Evolutionary conservation across 1,140 invertebrate genomes (phyloP).

Genomic region (Polypedilum pembai): DNA sequence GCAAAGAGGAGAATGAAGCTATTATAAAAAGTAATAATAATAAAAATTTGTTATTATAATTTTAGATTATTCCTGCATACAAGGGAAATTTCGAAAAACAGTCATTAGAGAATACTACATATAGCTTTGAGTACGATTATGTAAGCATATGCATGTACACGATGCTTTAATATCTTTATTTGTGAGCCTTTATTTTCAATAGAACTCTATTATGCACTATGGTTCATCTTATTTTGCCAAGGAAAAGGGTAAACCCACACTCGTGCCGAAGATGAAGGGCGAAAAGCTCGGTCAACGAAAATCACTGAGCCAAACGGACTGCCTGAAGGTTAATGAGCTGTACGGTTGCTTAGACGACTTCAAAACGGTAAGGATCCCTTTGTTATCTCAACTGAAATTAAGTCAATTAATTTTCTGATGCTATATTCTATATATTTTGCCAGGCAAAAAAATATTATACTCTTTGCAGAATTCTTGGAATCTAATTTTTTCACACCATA

Average conservation of each 20-base stretch:
- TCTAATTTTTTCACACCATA: not conserved
- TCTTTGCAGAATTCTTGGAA: not conserved
- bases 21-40: no score
- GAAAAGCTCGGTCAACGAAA: slow-evolving; percentile 52
- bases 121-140: slow-evolving; percentile 61
- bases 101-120: slow-evolving; percentile 52
- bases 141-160: not conserved
- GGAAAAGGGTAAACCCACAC: slow-evolving; percentile 51
- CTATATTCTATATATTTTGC: not conserved
- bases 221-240: slow-evolving; percentile 50
- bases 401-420: not conserved
- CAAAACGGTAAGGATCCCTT: not conserved
- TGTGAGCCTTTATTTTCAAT: not conserved
- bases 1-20: not conserved
- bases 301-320: slow-evolving; percentile 57
- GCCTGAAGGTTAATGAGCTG: slow-evolving; percentile 61
- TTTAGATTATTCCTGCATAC: slow-evolving; percentile 45
- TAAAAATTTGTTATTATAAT: not conserved
- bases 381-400: not conserved
- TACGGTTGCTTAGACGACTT: slow-evolving; percentile 51
- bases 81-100: slow-evolving; percentile 55
- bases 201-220: slow-evolving; percentile 65
- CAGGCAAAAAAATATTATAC: slow-evolving; percentile 1
- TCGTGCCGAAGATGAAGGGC: slow-evolving; percentile 50
- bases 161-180: no score